phyloP scores from a whole-genome alignment of 23 tunicate genomes.

The Styela plicata region DNA sequence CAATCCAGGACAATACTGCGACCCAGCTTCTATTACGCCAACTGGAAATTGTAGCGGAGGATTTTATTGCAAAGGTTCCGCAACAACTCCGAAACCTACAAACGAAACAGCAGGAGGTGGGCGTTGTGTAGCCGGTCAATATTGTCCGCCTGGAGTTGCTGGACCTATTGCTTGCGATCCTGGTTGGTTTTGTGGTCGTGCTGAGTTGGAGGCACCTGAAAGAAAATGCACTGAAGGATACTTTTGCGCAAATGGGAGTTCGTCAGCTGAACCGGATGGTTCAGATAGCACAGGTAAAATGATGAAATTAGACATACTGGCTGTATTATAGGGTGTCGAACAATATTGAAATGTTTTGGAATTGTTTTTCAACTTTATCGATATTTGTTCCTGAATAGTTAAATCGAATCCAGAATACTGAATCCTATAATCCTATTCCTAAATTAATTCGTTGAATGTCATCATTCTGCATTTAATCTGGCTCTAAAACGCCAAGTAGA shows the following conservation, averaged over 20 bases:
- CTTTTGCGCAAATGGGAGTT: conserved; percentile 66
- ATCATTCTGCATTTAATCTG: too few relatives aligned
- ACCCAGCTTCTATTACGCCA: conserved; percentile 16
- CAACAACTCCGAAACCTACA: conserved; percentile 39
- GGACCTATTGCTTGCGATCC: conserved; percentile 60
- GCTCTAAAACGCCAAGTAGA: too few relatives aligned
- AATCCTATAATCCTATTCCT: too few relatives aligned
- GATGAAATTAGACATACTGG: too few relatives aligned
- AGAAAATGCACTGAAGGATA: conserved; percentile 65
- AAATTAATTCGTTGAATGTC: too few relatives aligned
- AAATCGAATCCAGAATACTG: too few relatives aligned
- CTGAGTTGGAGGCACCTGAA: conserved; percentile 31
- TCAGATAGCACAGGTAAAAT: conserved; percentile 53
- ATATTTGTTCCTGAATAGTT: too few relatives aligned
- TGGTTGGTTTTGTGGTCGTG: conserved; percentile 47
- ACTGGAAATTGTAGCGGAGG: conserved; percentile 63
- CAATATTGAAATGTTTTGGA: too few relatives aligned
- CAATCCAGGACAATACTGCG: conserved; percentile 64
- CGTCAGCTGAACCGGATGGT: conserved; percentile 44
- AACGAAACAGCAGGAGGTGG: conserved; percentile 48
- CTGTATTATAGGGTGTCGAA: too few relatives aligned
- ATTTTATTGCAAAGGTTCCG: conserved; percentile 59
- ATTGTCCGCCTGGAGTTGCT: conserved; percentile 68
- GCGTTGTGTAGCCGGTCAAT: conserved; percentile 61
- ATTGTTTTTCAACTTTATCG: too few relatives aligned